Conservation (phyloP, 2,113 vertebrate genomes). For the Acrocephalus kingi region DNA sequence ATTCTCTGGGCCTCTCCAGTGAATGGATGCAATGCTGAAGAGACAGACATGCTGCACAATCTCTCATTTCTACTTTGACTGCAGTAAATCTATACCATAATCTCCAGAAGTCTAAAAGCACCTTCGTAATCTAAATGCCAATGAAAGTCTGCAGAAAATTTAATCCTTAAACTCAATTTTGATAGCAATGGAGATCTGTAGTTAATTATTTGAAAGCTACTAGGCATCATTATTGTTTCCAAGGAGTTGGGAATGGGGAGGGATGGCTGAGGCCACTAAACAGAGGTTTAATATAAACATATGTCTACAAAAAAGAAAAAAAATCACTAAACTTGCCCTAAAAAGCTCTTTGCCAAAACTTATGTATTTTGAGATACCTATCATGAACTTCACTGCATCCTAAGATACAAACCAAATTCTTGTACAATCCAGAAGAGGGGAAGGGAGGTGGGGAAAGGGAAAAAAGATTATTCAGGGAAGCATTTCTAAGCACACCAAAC, state of each 20-base stretch:
- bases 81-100: background rate
- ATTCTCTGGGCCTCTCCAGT: background rate
- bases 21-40: background rate
- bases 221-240: background rate
- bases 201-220: background rate
- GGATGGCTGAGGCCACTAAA: background rate
- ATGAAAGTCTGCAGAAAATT: background rate
- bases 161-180: background rate
- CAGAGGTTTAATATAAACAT: background rate
- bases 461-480: background rate
- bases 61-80: background rate
- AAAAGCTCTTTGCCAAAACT: background rate
- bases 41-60: background rate
- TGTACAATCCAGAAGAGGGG: background rate
- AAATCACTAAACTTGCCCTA: background rate
- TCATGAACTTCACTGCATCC: background rate
- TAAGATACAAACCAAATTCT: background rate
- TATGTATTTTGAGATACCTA: background rate
- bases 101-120: background rate
- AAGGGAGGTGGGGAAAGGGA: accelerated
- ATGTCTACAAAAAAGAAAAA: background rate
- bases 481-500: background rate
- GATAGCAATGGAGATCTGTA: background rate
- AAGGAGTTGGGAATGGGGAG: background rate
- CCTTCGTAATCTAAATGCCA: background rate